These are phyloP conservation scores for Haliclystus octoradiatus DNA, from an alignment of 30 jellyfish, hydroid and myxozoan species.

Conservation along the genomic window DNA sequence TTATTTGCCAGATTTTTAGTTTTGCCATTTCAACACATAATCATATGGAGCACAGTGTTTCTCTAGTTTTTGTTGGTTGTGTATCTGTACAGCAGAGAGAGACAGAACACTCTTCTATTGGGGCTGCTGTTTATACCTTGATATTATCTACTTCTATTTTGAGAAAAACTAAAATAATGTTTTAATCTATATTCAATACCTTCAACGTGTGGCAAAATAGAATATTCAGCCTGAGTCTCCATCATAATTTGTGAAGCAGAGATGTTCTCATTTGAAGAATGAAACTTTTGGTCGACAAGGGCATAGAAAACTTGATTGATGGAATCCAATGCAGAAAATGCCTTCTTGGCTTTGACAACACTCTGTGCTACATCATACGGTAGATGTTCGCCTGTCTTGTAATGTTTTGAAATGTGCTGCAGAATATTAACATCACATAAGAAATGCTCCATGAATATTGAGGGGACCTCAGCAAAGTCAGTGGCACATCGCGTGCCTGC, in stretches of 20 bases:
- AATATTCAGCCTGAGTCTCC: constrained; percentile 43
- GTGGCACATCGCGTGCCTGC: constrained; percentile 93
- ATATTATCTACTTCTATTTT: too few relatives aligned
- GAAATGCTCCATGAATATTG: constrained; percentile 77
- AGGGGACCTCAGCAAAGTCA: constrained; percentile 91
- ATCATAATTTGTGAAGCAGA: too few relatives aligned
- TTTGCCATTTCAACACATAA: too few relatives aligned
- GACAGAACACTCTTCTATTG: too few relatives aligned
- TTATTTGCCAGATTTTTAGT: too few relatives aligned
- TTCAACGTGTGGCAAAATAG: constrained; percentile 51
- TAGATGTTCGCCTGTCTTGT: constrained; percentile 74
- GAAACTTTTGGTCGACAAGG: constrained; percentile 63
- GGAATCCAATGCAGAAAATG: constrained; percentile 61
- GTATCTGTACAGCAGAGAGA: background rate
- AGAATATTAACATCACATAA: constrained; percentile 69
- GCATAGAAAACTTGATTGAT: constrained; percentile 78
- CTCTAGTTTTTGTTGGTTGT: background rate
- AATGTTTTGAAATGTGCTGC: constrained; percentile 53
- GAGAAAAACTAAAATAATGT: too few relatives aligned
- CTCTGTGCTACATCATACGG: constrained; percentile 50
- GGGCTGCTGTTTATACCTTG: too few relatives aligned
- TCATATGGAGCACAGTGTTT: too few relatives aligned
- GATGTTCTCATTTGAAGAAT: constrained; percentile 42
- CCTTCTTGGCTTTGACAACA: constrained; percentile 29
- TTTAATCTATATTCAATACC: too few relatives aligned